Base-by-base conservation (phyloP, 2,888 invertebrate species). In the Ethmia dodecea region DNA sequence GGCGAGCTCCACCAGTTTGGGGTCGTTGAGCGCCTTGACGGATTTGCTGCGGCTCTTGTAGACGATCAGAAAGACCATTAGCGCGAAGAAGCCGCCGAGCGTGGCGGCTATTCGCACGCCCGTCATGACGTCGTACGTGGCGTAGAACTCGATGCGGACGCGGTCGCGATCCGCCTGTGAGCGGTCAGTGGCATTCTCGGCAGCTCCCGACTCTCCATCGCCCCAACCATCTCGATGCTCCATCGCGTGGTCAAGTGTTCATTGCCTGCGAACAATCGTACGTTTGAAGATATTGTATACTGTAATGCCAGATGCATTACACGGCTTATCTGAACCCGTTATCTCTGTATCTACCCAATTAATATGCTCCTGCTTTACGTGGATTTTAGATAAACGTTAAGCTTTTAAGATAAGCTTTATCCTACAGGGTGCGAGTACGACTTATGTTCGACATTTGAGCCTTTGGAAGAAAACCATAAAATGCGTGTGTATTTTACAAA, bases 51-150 rank as follows among this genome's bases (percentile, higher is more conserved):
- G 93, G 76, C 94, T 95, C 80, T 97, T 97, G 88, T 95, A 96
- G 46, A 96, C 90, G 55, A 97, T 93, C 65, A 96, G 89, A 70
- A 96, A 92, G 30, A 96, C 95, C 93, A 96, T 96, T 60, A 96
- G 88, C 45, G 94, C 93, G 81, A 96, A 96, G 80, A 96, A 95
- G 56, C 95, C 95, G 58, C 96, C 95, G 33, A 97, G 88, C 2
- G 96, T 96, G 53, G 94, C 94, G 54, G 96, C 96, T 77, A 96
- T 96, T 49, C 96, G 90, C 47, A 96, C 91, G 49, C 96, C 96
- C 58, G 96, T 96, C 95, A 95, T 96, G 74, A 94, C 94, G 88
- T 96, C 95, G 83, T 97, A 97, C 22, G 95, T 94, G 58, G 93
- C 92, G 88, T 94, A 95, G 84, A 94, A 96, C 69, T 94, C 93